These are phyloP conservation scores for Meiosimyza decipiens DNA, from an alignment of 2,888 invertebrate genomes.

Conservation along the genomic window DNA sequence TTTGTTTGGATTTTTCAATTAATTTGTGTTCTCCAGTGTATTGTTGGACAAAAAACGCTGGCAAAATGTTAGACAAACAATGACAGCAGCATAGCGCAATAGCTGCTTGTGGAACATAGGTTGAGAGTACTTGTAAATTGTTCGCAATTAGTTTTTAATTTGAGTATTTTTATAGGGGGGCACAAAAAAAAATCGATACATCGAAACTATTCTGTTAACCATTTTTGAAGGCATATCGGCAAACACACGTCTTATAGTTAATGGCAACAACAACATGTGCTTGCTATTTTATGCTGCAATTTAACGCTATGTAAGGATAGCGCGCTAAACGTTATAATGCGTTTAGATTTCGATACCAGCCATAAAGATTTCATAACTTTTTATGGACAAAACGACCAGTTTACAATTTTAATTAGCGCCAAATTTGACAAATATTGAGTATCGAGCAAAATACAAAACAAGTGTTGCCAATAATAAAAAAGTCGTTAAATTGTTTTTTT, in stretches of 20 bases:
- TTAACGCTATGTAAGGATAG: too few relatives aligned
- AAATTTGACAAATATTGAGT: conserved; percentile 42
- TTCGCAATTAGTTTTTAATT: conserved; percentile 65
- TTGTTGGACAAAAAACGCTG: conserved; percentile 30
- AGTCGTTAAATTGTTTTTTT: too few relatives aligned
- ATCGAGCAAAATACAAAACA: too few relatives aligned
- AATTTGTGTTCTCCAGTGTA: conserved; percentile 61
- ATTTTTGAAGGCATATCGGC: neutral
- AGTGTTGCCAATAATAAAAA: too few relatives aligned
- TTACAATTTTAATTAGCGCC: conserved; percentile 49
- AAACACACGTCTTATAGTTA: too few relatives aligned
- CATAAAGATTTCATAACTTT: too few relatives aligned
- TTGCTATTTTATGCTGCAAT: too few relatives aligned
- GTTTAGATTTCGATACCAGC: conserved; percentile 34
- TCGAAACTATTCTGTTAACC: neutral
- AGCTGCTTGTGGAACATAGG: conserved; percentile 1
- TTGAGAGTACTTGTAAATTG: conserved; percentile 56
- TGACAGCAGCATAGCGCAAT: neutral
- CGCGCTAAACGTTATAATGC: neutral
- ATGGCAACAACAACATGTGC: too few relatives aligned
- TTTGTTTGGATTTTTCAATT: conserved; percentile 61
- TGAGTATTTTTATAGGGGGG: conserved; percentile 55
- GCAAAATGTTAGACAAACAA: neutral
- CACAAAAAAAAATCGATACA: neutral
- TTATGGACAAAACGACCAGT: conserved; percentile 31